These are phyloP conservation scores for Neodon shergylaensis DNA, from an alignment of 2,113 vertebrate species.

Conservation along the genomic window DNA sequence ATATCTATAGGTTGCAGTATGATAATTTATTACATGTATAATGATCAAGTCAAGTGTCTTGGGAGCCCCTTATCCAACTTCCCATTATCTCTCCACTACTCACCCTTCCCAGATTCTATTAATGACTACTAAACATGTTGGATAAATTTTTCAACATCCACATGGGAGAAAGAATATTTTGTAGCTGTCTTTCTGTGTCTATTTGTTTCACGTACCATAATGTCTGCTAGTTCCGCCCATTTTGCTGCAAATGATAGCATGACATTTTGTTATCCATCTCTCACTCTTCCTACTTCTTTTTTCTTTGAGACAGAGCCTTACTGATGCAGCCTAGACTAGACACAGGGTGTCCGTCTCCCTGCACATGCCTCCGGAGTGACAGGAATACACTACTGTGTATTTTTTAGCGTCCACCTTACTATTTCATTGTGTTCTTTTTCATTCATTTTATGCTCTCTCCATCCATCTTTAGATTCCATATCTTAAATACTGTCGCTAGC, in stretches of 20 bases:
- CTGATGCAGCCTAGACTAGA: neutral
- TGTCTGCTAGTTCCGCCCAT: neutral
- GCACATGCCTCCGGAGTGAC: neutral
- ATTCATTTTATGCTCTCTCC: neutral
- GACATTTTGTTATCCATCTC: too few relatives aligned
- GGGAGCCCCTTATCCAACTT: neutral
- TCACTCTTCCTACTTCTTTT: neutral
- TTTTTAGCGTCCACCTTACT: neutral
- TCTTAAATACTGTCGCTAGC: neutral
- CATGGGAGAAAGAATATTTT: neutral
- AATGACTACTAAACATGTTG: neutral
- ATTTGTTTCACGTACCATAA: neutral
- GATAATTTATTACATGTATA: neutral
- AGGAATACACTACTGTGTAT: neutral
- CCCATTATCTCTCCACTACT: too few relatives aligned
- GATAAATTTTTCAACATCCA: neutral
- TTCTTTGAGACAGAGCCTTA: neutral
- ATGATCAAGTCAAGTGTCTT: neutral
- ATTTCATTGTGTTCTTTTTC: neutral
- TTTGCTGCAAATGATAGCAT: neutral
- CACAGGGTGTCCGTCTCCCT: neutral
- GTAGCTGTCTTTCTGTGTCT: neutral
- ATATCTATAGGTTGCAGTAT: neutral
- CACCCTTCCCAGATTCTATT: neutral
- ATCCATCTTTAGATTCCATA: neutral